Percentiles rank a stretch among this genome's conserved stretches.
These are phyloP conservation scores for Oncorhynchus clarkii DNA, from an alignment of 2,113 vertebrate genomes.

Conservation along the genomic window DNA sequence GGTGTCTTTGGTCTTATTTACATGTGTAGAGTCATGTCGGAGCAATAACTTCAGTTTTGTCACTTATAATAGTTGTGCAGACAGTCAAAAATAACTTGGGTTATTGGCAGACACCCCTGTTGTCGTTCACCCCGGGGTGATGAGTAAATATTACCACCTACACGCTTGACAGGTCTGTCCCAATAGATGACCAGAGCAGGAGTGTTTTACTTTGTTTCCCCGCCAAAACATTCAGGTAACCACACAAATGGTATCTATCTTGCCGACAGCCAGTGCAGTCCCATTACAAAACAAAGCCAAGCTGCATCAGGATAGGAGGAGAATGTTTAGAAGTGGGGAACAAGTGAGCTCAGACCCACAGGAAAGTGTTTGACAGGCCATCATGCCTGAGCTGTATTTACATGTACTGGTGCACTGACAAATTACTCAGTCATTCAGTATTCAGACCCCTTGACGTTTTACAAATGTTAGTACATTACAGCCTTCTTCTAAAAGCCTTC, in stretches of 20 bases:
- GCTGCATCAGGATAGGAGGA: constrained; percentile 52
- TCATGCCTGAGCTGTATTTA: constrained; percentile 32
- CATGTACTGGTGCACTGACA: constrained; percentile 25
- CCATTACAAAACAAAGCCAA: constrained; percentile 55
- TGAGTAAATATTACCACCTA: constrained; percentile 28
- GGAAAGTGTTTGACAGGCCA: constrained; percentile 45
- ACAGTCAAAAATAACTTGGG: constrained; percentile 23
- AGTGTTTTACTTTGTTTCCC: constrained; percentile 33
- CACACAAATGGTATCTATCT: constrained; percentile 28
- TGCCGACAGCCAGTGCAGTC: constrained; percentile 39
- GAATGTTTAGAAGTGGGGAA: constrained; percentile 49
- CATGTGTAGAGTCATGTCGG: neutral
- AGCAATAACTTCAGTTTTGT: constrained; percentile 1
- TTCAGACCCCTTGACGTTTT: too few species aligned
- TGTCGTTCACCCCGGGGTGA: constrained; percentile 30
- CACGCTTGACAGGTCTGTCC: constrained; percentile 36
- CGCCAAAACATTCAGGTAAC: constrained; percentile 48
- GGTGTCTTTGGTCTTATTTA: neutral
- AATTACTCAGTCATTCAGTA: neutral
- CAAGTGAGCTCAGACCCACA: constrained; percentile 40
- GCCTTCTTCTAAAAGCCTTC: too few species aligned
- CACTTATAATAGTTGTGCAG: neutral
- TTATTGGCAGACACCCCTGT: constrained; percentile 8
- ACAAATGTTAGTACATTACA: too few species aligned
- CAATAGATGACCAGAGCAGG: constrained; percentile 11